A percentile compares a stretch with the other conserved stretches of the same genome.
Conservation (phyloP, 2,113 vertebrate species). For the Peromyscus leucopus region DNA sequence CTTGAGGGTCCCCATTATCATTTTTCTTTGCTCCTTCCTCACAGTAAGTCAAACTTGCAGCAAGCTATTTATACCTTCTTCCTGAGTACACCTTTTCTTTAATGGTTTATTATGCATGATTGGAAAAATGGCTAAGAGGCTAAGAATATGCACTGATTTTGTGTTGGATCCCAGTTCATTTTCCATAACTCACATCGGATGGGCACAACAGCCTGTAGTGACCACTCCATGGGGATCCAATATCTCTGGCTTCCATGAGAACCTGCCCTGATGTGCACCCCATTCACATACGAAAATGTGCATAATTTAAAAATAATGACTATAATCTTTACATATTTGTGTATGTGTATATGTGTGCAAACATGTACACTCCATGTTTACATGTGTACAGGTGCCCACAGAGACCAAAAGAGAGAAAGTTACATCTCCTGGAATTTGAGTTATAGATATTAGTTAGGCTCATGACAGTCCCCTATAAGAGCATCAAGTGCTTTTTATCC, state of each 20-base stretch:
- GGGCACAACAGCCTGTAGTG: not conserved
- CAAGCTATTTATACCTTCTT: not conserved
- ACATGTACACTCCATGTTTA: not conserved
- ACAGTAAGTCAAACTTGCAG: not conserved
- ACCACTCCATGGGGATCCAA: not conserved
- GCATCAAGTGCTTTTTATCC: not conserved
- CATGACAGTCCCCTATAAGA: not conserved
- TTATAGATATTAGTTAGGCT: not conserved
- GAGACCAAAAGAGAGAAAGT: not conserved
- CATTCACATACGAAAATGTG: no score
- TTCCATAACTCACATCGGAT: not conserved
- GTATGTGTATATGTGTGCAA: not conserved
- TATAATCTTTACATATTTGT: not conserved
- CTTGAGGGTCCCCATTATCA: not conserved
- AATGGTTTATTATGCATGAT: not conserved
- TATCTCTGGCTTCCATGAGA: not conserved
- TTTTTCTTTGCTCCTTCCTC: not conserved
- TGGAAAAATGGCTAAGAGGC: not conserved
- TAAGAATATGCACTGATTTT: not conserved
- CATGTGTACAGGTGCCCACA: not conserved
- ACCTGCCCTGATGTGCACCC: not conserved
- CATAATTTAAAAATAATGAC: not conserved
- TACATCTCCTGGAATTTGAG: not conserved
- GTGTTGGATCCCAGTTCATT: not conserved
- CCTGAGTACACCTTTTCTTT: not conserved